Evolutionary conservation across 2,113 vertebrate species (phyloP).

Genomic region (Rallus limicola): DNA sequence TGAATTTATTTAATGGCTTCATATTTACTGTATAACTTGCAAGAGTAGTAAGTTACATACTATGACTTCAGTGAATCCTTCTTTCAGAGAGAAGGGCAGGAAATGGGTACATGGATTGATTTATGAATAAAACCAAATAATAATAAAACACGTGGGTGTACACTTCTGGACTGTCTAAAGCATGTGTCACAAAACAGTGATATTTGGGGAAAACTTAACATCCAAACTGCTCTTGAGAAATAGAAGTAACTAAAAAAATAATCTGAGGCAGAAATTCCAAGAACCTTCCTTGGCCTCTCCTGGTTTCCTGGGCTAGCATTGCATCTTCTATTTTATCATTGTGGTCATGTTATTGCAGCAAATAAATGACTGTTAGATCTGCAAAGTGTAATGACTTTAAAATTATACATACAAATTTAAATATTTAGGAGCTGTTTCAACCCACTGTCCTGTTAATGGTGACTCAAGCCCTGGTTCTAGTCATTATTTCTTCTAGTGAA

Average conservation of each 20-base stretch:
- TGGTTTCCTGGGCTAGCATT: neutral
- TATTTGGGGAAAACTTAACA: neutral
- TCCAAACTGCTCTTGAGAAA: neutral
- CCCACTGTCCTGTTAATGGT: neutral
- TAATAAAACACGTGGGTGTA: neutral
- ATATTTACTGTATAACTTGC: neutral
- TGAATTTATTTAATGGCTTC: conserved; percentile 26
- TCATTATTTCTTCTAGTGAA: neutral
- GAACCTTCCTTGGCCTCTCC: neutral
- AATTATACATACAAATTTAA: neutral
- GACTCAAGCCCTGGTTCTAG: neutral
- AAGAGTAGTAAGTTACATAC: neutral
- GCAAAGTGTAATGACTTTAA: conserved; percentile 19
- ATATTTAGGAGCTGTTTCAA: conserved; percentile 15
- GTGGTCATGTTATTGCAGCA: neutral
- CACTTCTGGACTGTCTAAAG: neutral
- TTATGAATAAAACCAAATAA: neutral
- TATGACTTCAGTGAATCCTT: neutral
- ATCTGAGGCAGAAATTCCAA: neutral
- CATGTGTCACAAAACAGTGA: neutral
- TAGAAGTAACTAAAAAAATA: neutral
- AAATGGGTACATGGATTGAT: neutral
- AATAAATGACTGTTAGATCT: neutral
- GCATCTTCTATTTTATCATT: neutral
- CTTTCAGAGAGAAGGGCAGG: neutral